Evolutionary conservation across 2,797 vertebrate genomes (phyloP).

Genomic region (Novumbra hubbsi): DNA sequence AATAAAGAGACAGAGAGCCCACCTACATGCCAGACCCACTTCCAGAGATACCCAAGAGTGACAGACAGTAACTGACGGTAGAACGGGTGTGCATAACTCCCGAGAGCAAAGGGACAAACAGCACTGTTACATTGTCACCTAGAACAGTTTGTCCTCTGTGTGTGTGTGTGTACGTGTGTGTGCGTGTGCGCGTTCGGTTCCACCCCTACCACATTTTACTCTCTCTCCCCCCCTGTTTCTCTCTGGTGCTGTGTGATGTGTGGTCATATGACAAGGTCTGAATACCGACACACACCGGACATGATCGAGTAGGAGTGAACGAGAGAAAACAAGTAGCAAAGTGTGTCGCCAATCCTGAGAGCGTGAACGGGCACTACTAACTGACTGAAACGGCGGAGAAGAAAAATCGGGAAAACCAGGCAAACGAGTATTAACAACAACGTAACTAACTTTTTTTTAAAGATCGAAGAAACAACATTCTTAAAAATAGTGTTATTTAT

Average conservation of each 20-base stretch:
- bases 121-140: conserved; percentile 1
- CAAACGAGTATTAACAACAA: neutral
- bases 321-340: conserved; percentile 30
- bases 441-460: neutral
- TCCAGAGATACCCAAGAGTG: conserved; percentile 6
- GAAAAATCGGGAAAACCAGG: neutral
- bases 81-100: conserved; percentile 13
- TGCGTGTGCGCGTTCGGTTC: conserved; percentile 47
- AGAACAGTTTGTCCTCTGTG: neutral
- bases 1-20: neutral
- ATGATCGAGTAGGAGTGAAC: conserved; percentile 25
- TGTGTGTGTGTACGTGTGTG: neutral
- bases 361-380: neutral
- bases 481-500: neutral
- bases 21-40: conserved; percentile 7
- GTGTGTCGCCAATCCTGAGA: neutral
- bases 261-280: conserved; percentile 78
- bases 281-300: conserved; percentile 58
- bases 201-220: conserved; percentile 4
- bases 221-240: neutral
- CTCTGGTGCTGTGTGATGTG: conserved; percentile 60
- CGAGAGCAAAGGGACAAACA: conserved; percentile 42
- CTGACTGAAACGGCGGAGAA: neutral
- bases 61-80: conserved; percentile 8
- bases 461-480: neutral